These are phyloP conservation scores for Mythimna vitellina DNA, from an alignment of 2,888 invertebrate genomes.

Conservation along the genomic window DNA sequence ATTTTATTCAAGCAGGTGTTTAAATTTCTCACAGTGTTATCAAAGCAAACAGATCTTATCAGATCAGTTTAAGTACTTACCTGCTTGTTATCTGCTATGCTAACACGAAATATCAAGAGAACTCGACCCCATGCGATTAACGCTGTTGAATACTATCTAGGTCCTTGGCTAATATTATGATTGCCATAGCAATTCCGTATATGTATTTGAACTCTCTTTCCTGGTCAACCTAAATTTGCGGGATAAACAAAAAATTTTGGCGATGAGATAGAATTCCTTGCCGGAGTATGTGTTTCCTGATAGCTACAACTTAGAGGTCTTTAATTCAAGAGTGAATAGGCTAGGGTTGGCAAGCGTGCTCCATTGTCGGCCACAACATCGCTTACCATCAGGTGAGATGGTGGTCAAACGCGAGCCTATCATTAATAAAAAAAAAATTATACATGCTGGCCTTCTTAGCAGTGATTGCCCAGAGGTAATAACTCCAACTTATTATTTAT, in stretches of 20 bases:
- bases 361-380: too few relatives aligned
- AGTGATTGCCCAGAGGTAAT: too few relatives aligned
- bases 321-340: too few relatives aligned
- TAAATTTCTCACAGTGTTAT: slow-evolving; percentile 33
- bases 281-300: too few relatives aligned
- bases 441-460: too few relatives aligned
- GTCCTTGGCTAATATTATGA: neutral
- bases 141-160: neutral
- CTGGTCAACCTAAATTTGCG: neutral
- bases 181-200: slow-evolving; percentile 10
- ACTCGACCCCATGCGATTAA: slow-evolving; percentile 43
- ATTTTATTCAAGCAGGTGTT: slow-evolving; percentile 34
- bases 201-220: neutral
- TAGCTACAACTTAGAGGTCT: too few relatives aligned
- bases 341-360: too few relatives aligned
- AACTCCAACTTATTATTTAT: too few relatives aligned
- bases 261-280: too few relatives aligned
- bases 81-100: slow-evolving; percentile 29
- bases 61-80: slow-evolving; percentile 37
- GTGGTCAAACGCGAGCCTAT: too few relatives aligned
- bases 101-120: slow-evolving; percentile 46
- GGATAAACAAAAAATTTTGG: neutral
- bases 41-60: slow-evolving; percentile 47
- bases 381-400: too few relatives aligned
- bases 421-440: too few relatives aligned